Base-by-base conservation (phyloP, 1,140 invertebrate genomes). In the Helicoverpa zea region DNA sequence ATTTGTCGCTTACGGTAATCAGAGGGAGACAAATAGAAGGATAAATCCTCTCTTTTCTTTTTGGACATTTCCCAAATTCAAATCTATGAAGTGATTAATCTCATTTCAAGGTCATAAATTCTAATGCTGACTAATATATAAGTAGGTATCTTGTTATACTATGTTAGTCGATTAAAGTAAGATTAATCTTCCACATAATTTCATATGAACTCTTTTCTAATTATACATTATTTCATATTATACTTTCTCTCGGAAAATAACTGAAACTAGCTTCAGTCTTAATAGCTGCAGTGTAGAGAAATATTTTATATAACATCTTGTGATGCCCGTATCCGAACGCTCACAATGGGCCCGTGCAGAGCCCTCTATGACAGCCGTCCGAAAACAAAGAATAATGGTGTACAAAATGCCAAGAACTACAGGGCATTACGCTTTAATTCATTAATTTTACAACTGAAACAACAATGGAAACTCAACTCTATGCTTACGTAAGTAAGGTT, bases 401-500 rank as follows among this genome's bases (percentile, higher is more conserved):
- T 87, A 92, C 90, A 91, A 92, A 93, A 92, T 89, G 90, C 85
- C 81, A 82, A 86, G 89, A 89, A 91, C 90, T 92, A 91, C 90
- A 87, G 88, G 86, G 89, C 90, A 92, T 94, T 92, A 92, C 89
- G 90, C 88, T 88, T 88, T 92, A 93, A 94, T 94, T 93, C 90
- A 92, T 93, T 94, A 92, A 90, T 92, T 91, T 94, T 90, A 92
- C 88, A 89, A 84, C 83, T 70, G 63, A 63, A 49, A 64, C 7
- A 11, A 49, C 79, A 84, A 61, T 16, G 5, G 0, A 58, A 86
- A 87, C 54, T 49, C 10, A 59, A 87, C 66, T 23, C 0, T 73
- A 73, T 13, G 1, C 2, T 13, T 3, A 16, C 3, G 9, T 2
- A 29, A 61, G 76, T 88, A 86, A 79, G 83, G 88, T 89, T 66